phyloP scores from a whole-genome alignment of 2,113 vertebrate genomes.

The Rafetus swinhoei region DNA sequence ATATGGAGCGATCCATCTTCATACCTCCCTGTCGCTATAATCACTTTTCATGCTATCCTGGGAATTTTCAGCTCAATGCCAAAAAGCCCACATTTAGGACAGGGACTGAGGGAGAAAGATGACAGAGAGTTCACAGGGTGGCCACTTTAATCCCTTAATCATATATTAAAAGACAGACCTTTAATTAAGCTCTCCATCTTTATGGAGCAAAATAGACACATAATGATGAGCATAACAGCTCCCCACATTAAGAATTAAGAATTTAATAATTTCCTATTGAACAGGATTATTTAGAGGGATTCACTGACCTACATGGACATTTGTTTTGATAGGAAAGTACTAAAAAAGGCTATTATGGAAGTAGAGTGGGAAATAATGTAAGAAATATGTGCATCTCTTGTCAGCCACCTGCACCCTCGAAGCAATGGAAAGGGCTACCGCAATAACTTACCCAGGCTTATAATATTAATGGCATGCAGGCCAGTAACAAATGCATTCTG shows the following conservation, averaged over 20 bases:
- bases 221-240: not conserved
- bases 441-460: not conserved
- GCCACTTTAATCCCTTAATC: not conserved
- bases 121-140: too few relatives aligned
- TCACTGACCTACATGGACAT: not conserved
- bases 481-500: slow-evolving; percentile 15
- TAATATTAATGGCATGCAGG: slow-evolving; percentile 13
- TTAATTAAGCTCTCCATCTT: not conserved
- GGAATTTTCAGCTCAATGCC: not conserved
- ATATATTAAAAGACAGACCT: not conserved
- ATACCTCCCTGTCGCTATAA: not conserved
- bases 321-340: not conserved
- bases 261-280: not conserved
- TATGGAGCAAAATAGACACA: not conserved
- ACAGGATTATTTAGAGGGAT: not conserved
- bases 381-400: not conserved
- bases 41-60: not conserved
- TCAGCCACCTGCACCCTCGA: not conserved
- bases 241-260: not conserved
- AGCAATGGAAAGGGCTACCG: not conserved
- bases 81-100: not conserved
- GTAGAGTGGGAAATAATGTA: not conserved
- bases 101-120: not conserved
- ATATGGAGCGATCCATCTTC: not conserved
- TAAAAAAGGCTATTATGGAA: not conserved